Conservation (phyloP, 2,888 invertebrate genomes). For the Limnephilus rhombicus region DNA sequence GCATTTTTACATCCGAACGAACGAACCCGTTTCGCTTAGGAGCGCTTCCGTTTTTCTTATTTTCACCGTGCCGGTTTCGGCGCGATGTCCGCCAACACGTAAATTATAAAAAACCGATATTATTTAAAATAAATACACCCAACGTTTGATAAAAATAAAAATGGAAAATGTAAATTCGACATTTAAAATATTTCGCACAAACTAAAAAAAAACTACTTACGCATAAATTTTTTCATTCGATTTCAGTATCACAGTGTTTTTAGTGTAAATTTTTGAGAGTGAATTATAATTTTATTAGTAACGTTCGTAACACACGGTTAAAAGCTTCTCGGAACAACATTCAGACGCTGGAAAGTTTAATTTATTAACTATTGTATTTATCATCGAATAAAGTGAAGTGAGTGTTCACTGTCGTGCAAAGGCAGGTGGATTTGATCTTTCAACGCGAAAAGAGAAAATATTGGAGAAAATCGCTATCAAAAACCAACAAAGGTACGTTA, state of each 20-base stretch:
- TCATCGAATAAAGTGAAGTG: neutral
- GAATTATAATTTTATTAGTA: neutral
- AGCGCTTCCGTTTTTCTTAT: constrained; percentile 39
- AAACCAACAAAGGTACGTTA: neutral
- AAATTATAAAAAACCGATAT: neutral
- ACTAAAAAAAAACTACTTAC: neutral
- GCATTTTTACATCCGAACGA: constrained; percentile 48
- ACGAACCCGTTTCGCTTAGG: constrained; percentile 42
- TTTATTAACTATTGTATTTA: neutral
- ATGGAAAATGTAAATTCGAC: neutral
- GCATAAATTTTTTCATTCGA: neutral
- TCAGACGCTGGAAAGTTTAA: neutral
- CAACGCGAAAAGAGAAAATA: neutral
- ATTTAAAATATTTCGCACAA: neutral
- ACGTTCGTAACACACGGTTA: too few relatives aligned
- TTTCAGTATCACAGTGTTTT: neutral
- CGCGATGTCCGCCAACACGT: constrained; percentile 44
- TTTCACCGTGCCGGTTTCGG: constrained; percentile 29
- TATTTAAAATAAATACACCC: neutral
- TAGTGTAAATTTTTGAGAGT: neutral
- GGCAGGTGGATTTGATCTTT: neutral
- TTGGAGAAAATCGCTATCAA: neutral
- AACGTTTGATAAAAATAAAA: neutral
- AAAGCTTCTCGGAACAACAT: neutral
- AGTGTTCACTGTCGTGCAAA: neutral